Conservation (phyloP, 2,797 vertebrate species). For the Crypturellus tataupa region DNA sequence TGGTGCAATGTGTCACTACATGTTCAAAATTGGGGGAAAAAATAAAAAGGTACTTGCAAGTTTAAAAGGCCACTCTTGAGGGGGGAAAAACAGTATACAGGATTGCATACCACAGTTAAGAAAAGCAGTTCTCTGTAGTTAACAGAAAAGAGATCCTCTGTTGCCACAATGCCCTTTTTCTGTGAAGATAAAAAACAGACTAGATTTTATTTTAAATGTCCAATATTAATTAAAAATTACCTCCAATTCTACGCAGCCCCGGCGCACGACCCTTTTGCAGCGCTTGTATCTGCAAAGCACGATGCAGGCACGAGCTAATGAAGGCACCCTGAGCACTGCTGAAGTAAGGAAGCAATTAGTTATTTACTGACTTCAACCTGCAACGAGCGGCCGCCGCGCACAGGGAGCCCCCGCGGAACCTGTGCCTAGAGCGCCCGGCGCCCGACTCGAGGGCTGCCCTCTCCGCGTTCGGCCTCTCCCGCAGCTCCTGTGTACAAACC, state of each 20-base stretch:
- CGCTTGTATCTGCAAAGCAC: not conserved
- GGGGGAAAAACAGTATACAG: not conserved
- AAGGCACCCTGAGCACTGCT: not conserved
- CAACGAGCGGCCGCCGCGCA: accelerated
- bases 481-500: not conserved
- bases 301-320: not conserved
- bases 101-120: not conserved
- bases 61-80: not conserved
- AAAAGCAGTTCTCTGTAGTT: not conserved
- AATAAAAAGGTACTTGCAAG: not conserved
- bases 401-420: not conserved
- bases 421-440: not conserved
- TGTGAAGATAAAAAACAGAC: not conserved
- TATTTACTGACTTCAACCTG: not conserved
- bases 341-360: not conserved
- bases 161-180: not conserved
- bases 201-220: not conserved
- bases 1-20: not conserved
- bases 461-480: not conserved
- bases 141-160: not conserved
- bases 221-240: not conserved
- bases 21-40: not conserved
- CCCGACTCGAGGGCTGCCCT: not conserved
- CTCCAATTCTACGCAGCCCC: not conserved
- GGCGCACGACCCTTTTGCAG: not conserved